Base-by-base conservation (phyloP, 1,140 invertebrate species). In the Drosophila sucinea region DNA sequence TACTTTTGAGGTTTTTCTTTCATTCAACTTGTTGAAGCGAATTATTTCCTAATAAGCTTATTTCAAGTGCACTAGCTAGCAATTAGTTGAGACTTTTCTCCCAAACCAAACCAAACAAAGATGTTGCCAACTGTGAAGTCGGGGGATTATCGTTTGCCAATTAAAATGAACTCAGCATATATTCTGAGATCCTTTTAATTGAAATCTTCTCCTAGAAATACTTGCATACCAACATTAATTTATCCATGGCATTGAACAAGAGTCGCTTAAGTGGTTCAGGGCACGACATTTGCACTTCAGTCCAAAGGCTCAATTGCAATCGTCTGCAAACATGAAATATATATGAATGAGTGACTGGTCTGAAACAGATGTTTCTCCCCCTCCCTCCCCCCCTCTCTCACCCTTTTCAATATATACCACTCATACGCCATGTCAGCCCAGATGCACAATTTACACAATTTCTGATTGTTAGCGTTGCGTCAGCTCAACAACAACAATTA, bases 31-130 rank as follows among this genome's bases (percentile, higher is more conserved):
- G 60, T 41, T 35, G 33, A 33, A 38, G 60, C 73, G 69, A 70
- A 63, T 76, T 76, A 69, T 69, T 58, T 70, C 61, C 33, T 76
- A 76, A 76, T 76, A 76, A 69, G 65, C 65, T 76, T 76, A 76
- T 40, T 41, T 41, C 60, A 60, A 32, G 51, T 58, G n/a, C 73
- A 3, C 33, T 58, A 35, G 17, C 4, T 10, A 33, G n/a, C 30
- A 23, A 35, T 56, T 51, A 51, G 44, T 51, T 51, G 23, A 51
- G 23, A 27, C 25, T 51, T 51, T 51, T 27, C 7, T 10, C 30
- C 30, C 30, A 2, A 30, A 17, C 17, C 30, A 2, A 30, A 17
- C 17, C 10, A 38, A 38, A 38, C 10, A 3, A 10, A 38, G 10
- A 51, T 27, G 44, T 23, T 51, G 25, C 27, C 7, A 10, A 10